Evolutionary conservation across 2,888 invertebrate species (phyloP), one percentile per base, ranked within the genome.

Genomic region (Drosophila meridionalis): DNA sequence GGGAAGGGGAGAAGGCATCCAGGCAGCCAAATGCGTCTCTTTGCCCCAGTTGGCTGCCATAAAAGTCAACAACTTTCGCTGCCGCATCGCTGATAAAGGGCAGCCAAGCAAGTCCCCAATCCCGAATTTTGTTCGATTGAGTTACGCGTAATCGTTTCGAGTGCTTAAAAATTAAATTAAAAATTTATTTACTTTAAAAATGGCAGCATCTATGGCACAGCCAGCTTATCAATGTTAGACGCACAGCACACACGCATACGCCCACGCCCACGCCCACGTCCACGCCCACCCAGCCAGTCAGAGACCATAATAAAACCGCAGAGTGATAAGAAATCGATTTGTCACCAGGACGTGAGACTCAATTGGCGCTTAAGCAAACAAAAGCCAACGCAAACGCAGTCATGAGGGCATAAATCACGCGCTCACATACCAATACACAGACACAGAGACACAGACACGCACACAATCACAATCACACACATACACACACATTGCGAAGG

Each of bases 251-350:
- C 36, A 36, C 6, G 34, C 34, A 7, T 8, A 67, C 64, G 30
- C 64, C 47, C 59, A 48, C 34, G 53, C 9, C 43, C 45, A 36
- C 32, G 28, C 32, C 34, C 34, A 34, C 34, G 7, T 34, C 5
- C 34, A 67, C 64, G 30, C 64, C 47, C 59, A 45, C 30, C 12
- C 55, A 28, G 53, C 34, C 52, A 28, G 8, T 9, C 32, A 32
- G n/a, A 5, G 78, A 74, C 76, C 81, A 78, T 82, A 85, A 87
- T 82, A 85, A 83, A 82, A 78, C 76, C 82, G 76, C 78, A 79
- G 83, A 86, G 80, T 87, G 89, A 87, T 87, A 89, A 86, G 90
- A 82, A 89, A 87, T 89, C 87, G 87, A 89, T 87, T 87, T 87
- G 87, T 87, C 87, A 82, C 82, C 78, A 76, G 79, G 78, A 84